A percentile compares a stretch with the other conserved stretches of the same genome.
These are phyloP conservation scores for Venturia canescens DNA, from an alignment of 1,140 invertebrate species.

Conservation along the genomic window DNA sequence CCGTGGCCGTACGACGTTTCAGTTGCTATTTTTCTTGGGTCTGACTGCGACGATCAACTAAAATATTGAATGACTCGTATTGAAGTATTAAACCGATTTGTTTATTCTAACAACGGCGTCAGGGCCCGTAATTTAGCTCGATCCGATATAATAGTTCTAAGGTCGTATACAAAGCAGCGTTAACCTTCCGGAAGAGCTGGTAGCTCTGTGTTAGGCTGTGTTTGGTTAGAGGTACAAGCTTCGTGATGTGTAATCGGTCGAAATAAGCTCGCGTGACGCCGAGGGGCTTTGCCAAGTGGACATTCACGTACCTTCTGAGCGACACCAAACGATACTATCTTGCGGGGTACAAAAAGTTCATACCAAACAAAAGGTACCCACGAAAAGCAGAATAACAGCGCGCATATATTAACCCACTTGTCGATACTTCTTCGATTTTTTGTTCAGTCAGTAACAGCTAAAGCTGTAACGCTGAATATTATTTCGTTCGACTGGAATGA, in stretches of 20 bases:
- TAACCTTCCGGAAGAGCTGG: conserved; percentile 21
- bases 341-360: background rate
- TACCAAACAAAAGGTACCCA: background rate
- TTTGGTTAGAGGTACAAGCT: conserved; percentile 5
- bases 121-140: background rate
- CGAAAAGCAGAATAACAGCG: background rate
- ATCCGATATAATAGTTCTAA: background rate
- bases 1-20: too few relatives aligned
- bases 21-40: too few relatives aligned
- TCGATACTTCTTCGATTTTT: too few relatives aligned
- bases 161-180: background rate
- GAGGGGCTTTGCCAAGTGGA: background rate
- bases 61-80: too few relatives aligned
- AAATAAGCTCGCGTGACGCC: conserved; percentile 23
- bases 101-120: too few relatives aligned
- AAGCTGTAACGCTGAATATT: too few relatives aligned
- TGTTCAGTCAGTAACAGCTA: too few relatives aligned
- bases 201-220: background rate
- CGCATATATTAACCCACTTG: background rate
- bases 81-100: too few relatives aligned
- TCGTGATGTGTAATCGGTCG: conserved; percentile 25
- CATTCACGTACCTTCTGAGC: background rate
- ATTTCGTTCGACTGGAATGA: too few relatives aligned
- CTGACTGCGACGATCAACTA: too few relatives aligned
- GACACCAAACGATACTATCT: conserved; percentile 14